Evolutionary conservation across 2,888 invertebrate species (phyloP).

Genomic region (Alviniconcha strummeri): DNA sequence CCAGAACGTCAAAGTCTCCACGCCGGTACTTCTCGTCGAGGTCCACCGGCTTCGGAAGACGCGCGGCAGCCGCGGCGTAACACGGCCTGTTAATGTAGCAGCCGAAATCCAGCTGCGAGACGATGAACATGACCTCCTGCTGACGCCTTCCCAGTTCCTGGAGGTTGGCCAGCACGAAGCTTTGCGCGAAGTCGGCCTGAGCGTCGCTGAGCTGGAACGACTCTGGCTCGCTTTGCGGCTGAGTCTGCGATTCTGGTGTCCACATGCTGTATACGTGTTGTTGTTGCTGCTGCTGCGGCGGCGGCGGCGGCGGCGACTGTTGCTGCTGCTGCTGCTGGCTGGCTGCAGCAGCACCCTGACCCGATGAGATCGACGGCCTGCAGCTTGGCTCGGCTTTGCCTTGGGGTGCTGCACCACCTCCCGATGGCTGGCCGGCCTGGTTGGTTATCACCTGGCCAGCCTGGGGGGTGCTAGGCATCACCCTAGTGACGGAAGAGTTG

Average conservation of each 20-base stretch:
- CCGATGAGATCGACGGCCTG: no score
- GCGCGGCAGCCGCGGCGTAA: not conserved
- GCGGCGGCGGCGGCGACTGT: not conserved
- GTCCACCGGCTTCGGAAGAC: not conserved
- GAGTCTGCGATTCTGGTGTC: not conserved
- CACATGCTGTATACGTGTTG: not conserved
- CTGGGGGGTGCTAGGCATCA: no score
- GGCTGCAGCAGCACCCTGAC: not conserved
- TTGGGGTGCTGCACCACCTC: no score
- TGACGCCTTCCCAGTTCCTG: slow-evolving; percentile 5
- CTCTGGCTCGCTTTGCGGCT: no score
- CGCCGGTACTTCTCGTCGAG: not conserved
- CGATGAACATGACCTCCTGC: slow-evolving; percentile 14
- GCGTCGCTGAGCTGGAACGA: not conserved
- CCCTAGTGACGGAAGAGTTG: no score
- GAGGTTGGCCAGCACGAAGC: not conserved
- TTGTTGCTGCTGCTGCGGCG: not conserved
- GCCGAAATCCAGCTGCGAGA: slow-evolving; percentile 11
- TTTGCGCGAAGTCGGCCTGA: slow-evolving; percentile 3
- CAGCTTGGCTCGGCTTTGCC: no score
- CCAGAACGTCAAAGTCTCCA: slow-evolving; percentile 13
- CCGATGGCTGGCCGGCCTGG: not conserved
- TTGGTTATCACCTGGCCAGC: not conserved
- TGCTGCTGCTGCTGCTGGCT: not conserved
- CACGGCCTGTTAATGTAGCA: slow-evolving; percentile 15